Percentiles rank a stretch among this genome's conserved stretches.
Conservation (phyloP, 2,888 invertebrate species). For the Drosophila anomalata region DNA sequence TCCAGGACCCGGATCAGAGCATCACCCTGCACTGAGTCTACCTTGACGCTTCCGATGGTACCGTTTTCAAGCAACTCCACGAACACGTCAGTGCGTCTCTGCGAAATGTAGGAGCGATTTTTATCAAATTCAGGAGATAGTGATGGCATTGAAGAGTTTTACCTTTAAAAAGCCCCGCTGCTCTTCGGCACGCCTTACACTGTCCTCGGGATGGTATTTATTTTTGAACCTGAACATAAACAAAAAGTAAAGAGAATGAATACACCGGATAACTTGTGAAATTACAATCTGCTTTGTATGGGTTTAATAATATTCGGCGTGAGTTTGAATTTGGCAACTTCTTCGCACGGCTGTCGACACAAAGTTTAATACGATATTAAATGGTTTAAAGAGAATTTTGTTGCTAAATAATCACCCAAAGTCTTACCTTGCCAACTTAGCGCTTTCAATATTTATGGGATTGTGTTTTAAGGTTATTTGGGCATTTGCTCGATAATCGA, state of each 20-base stretch:
- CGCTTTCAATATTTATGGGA: slow-evolving; percentile 66
- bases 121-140: not conserved
- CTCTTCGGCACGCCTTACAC: slow-evolving; percentile 94
- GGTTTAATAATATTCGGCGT: slow-evolving; percentile 1
- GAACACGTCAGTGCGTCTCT: slow-evolving; percentile 95
- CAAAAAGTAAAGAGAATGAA: slow-evolving; percentile 7
- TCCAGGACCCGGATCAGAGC: slow-evolving; percentile 94
- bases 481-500: slow-evolving; percentile 72
- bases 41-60: slow-evolving; percentile 90
- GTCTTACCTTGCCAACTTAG: slow-evolving; percentile 82
- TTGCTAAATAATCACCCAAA: slow-evolving; percentile 73
- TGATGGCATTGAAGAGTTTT: slow-evolving; percentile 44
- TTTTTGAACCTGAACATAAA: slow-evolving; percentile 94
- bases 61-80: slow-evolving; percentile 91
- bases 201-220: slow-evolving; percentile 99
- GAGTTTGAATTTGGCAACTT: slow-evolving; percentile 7
- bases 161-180: slow-evolving; percentile 92
- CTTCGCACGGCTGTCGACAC: slow-evolving; percentile 27
- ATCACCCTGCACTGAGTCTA: slow-evolving; percentile 94
- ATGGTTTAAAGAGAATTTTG: slow-evolving; percentile 28
- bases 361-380: slow-evolving; percentile 19
- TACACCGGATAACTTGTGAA: not conserved
- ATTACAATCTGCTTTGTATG: not conserved
- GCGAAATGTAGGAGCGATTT: slow-evolving; percentile 20
- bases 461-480: slow-evolving; percentile 57